phyloP scores from a whole-genome alignment of 1,140 invertebrate genomes.

The Branchinecta lindahli region DNA sequence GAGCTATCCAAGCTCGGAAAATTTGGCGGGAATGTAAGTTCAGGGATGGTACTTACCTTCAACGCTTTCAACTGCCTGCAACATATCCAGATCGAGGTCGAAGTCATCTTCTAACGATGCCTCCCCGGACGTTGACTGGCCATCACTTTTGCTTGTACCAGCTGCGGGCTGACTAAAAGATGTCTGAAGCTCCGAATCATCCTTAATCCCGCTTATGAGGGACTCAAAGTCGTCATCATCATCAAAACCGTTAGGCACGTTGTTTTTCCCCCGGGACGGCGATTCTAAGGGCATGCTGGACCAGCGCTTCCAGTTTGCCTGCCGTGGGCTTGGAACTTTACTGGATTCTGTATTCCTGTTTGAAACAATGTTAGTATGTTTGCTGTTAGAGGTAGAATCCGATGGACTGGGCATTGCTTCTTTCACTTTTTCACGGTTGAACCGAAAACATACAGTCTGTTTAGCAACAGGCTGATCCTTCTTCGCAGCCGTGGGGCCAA shows the following conservation, averaged over 20 bases:
- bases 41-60: background rate
- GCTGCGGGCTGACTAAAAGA: background rate
- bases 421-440: background rate
- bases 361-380: background rate
- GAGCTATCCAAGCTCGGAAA: too few relatives aligned
- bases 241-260: background rate
- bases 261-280: too few relatives aligned
- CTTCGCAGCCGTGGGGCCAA: background rate
- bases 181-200: background rate
- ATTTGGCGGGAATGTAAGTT: too few relatives aligned
- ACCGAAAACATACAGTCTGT: background rate
- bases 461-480: background rate
- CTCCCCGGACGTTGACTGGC: background rate
- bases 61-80: background rate
- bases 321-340: background rate
- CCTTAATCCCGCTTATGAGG: background rate
- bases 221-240: background rate
- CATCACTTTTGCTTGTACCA: background rate
- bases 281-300: background rate
- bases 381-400: background rate
- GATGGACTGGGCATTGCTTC: background rate
- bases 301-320: background rate
- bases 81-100: background rate
- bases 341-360: background rate
- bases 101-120: background rate